These are phyloP conservation scores for Maconellicoccus hirsutus DNA, from an alignment of 1,140 invertebrate species.

Conservation along the genomic window DNA sequence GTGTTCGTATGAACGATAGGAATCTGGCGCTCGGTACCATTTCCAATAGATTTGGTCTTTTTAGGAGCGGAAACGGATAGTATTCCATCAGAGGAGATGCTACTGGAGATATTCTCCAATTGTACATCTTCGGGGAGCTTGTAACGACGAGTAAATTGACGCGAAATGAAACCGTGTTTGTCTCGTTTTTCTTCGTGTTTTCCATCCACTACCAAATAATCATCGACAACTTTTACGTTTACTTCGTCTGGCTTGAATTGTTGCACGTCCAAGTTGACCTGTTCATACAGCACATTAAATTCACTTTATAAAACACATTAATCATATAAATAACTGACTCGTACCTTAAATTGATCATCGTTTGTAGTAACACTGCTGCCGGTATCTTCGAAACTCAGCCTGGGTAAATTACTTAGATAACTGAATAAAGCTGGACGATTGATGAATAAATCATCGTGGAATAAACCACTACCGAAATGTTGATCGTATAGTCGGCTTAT, in stretches of 20 bases:
- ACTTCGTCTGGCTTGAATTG: constrained; percentile 72
- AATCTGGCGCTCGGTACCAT: constrained; percentile 16
- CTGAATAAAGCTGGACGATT: not conserved
- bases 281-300: not conserved
- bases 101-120: constrained; percentile 43
- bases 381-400: not conserved
- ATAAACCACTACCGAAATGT: not conserved
- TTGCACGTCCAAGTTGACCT: constrained; percentile 53
- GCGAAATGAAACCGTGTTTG: constrained; percentile 47
- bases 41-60: constrained; percentile 24
- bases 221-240: constrained; percentile 57
- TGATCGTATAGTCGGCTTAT: constrained; percentile 7
- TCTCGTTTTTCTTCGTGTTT: constrained; percentile 55
- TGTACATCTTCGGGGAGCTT: constrained; percentile 48
- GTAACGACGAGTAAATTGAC: constrained; percentile 52
- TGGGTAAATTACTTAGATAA: not conserved
- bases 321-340: no score
- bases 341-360: constrained; percentile 2
- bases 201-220: constrained; percentile 50
- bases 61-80: constrained; percentile 48
- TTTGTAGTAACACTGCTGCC: not conserved
- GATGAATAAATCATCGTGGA: constrained; percentile 19
- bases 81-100: constrained; percentile 48
- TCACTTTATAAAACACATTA: not conserved
- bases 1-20: constrained; percentile 26